Conservation (phyloP, 1,140 invertebrate genomes). For the Tetranychus urticae region DNA sequence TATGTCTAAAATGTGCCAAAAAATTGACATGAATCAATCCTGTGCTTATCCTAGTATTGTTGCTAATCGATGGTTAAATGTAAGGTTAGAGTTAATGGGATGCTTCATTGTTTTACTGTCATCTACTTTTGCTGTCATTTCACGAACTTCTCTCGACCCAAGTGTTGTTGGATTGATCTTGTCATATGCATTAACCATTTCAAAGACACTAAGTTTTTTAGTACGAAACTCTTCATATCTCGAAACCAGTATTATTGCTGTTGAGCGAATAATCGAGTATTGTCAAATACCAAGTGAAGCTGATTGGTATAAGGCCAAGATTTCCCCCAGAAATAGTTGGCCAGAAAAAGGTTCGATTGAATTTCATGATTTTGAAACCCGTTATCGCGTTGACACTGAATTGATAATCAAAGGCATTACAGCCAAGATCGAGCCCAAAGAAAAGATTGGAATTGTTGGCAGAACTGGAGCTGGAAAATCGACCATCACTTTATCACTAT, state of each 20-base stretch:
- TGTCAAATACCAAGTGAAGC: slow-evolving; percentile 16
- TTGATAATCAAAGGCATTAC: neutral
- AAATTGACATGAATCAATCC: slow-evolving; percentile 49
- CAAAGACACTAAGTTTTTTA: slow-evolving; percentile 44
- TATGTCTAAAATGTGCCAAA: slow-evolving; percentile 17
- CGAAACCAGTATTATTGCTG: slow-evolving; percentile 34
- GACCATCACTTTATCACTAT: slow-evolving; percentile 27
- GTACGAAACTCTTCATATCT: slow-evolving; percentile 31
- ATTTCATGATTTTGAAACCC: neutral
- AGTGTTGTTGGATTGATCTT: slow-evolving; percentile 29
- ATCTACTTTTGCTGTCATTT: slow-evolving; percentile 25
- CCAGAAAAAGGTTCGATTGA: neutral
- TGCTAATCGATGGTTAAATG: slow-evolving; percentile 23
- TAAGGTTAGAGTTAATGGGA: slow-evolving; percentile 27
- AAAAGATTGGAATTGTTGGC: slow-evolving; percentile 2
- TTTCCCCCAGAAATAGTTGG: neutral
- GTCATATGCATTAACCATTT: slow-evolving; percentile 29
- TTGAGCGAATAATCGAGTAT: slow-evolving; percentile 36
- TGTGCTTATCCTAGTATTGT: slow-evolving; percentile 45
- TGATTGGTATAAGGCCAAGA: neutral
- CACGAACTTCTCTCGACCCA: slow-evolving; percentile 19
- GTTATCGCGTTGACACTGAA: neutral
- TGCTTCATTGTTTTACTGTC: slow-evolving; percentile 26
- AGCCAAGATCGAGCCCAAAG: neutral
- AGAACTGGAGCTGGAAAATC: slow-evolving; percentile 25